These are phyloP conservation scores for Monopis laevigella DNA, from an alignment of 2,888 invertebrate species.

Conservation along the genomic window DNA sequence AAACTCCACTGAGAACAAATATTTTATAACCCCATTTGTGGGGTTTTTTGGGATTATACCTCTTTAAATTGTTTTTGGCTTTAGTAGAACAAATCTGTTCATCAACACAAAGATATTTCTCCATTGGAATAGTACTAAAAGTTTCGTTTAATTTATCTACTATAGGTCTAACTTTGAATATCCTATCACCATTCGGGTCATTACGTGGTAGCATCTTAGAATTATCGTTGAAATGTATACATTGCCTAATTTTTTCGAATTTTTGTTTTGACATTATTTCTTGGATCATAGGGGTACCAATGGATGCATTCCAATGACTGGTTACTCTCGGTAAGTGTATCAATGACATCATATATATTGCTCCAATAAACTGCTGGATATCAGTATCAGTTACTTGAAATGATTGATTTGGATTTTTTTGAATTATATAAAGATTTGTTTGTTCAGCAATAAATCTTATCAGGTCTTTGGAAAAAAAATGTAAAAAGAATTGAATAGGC, in stretches of 20 bases:
- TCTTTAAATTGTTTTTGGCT: slow-evolving; percentile 23
- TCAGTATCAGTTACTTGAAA: slow-evolving; percentile 3
- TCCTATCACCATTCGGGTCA: background rate
- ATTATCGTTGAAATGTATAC: slow-evolving; percentile 2
- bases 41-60: slow-evolving; percentile 29
- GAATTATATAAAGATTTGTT: background rate
- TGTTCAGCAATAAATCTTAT: slow-evolving; percentile 4
- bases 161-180: slow-evolving; percentile 2
- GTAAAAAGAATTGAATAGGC: too few species aligned
- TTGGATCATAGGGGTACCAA: slow-evolving; percentile 5
- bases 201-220: slow-evolving; percentile 4
- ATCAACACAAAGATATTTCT: slow-evolving; percentile 23
- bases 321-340: background rate
- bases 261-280: slow-evolving; percentile 1
- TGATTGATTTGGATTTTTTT: slow-evolving; percentile 4
- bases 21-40: too few species aligned
- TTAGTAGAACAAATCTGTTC: too few species aligned
- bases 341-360: slow-evolving; percentile 3
- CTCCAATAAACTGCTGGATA: slow-evolving; percentile 4
- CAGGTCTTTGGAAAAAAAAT: background rate
- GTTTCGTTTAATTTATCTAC: slow-evolving; percentile 14
- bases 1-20: too few species aligned
- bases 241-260: slow-evolving; percentile 2
- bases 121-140: slow-evolving; percentile 18
- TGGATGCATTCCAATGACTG: slow-evolving; percentile 2